A percentile compares a stretch with the other conserved stretches of the same genome.
Evolutionary conservation across 92 coral and sea anemone genomes (phyloP).

Genomic region (Blastomussa wellsi): DNA sequence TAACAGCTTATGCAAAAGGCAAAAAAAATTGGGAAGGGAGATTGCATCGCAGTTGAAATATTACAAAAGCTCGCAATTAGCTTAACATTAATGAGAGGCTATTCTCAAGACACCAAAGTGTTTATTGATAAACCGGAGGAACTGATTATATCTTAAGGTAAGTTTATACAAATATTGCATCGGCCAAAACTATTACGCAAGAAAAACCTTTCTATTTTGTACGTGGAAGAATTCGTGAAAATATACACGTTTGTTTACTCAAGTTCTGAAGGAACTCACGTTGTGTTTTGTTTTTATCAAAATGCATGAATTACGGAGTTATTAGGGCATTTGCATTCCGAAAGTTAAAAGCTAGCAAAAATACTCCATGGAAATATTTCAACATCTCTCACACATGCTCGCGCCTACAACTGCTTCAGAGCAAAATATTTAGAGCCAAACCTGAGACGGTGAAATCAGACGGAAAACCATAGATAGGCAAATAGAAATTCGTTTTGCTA

Average conservation of each 20-base stretch:
- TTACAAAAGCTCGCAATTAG: not conserved
- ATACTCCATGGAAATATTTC: not conserved
- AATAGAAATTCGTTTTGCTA: conserved; percentile 12
- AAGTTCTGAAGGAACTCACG: conserved; percentile 1
- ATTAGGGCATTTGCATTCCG: not conserved
- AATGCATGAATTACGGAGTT: not conserved
- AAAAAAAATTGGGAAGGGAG: not conserved
- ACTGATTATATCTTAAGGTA: not conserved
- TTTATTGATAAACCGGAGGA: not conserved
- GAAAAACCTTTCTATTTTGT: not conserved
- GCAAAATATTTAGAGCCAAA: not conserved
- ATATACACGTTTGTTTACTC: not conserved
- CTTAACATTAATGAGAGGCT: not conserved
- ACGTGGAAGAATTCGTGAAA: conserved; percentile 9
- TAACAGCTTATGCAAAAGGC: not conserved
- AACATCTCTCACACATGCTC: not conserved
- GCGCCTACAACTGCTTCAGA: no score
- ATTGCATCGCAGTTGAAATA: not conserved
- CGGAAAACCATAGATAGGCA: not conserved
- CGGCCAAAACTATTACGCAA: not conserved
- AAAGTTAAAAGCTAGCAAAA: not conserved
- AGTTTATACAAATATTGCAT: not conserved
- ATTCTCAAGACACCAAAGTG: not conserved
- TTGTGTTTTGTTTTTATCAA: not conserved
- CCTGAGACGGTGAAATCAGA: not conserved